Base-by-base conservation (phyloP, 2,797 vertebrate species). In the Epinephelus malabaricus region DNA sequence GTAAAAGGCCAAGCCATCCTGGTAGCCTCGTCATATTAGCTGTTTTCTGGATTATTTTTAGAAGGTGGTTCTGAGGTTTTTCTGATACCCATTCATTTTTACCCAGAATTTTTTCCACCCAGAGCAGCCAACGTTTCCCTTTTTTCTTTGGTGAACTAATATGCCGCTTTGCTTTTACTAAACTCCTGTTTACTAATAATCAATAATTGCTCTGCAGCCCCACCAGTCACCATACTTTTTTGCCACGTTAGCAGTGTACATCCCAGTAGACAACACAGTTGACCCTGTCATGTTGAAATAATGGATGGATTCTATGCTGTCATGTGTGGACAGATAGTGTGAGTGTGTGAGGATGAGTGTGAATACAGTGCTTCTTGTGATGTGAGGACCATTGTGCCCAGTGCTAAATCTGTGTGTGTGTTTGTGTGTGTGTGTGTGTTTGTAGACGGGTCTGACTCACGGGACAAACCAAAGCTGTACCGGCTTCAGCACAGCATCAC, bases 401-500 rank as follows among this genome's bases (percentile, higher is more conserved):
- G 7, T 38, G 47, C 53, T 84, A 47, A 84, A 40, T 40, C 7
- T 34, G 40, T 70, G 62, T 77, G 25, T 69, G 19, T 49, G 49
- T 80, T 34, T 73, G 55, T 81, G 65, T 79, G 49, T 86, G 27
- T 78, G 50, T 80, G 27, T 78, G 50, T 80, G 63, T 74, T 64
- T 87, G 1, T 90, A 99, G 98, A 99, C 74, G 98, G 98, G 3
- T 99, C 98, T 6, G 98, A 99, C 93, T 99, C 98, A 45, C 96
- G 98, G 88, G 98, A 99, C 91, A 99, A 99, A 92, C 98, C 98
- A 84, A 99, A 99, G 94, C 96, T 99, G n/a, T 99, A 99, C 92
- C 95, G 98, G 81, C 96, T 99, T 17, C 98, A 99, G 49, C 91
- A 97, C 86, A 99, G 97, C 76, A 95, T 99, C 82, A 99, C 98